Base-by-base conservation (phyloP, 2,888 invertebrate genomes). In the Ferdinandea cuprea region DNA sequence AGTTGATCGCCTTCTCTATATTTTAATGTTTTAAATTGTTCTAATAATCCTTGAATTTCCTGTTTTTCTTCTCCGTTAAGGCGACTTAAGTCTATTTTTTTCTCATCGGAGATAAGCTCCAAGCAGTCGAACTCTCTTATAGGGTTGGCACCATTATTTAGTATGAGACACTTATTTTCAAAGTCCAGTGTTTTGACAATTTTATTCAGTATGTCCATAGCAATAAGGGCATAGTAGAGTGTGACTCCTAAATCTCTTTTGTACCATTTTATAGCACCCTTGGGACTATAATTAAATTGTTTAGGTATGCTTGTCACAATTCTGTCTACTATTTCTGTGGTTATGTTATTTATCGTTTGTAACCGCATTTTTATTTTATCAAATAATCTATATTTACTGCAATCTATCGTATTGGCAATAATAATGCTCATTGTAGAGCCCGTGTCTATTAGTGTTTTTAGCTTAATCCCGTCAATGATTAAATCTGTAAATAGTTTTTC, bases 211-310 rank as follows among this genome's bases (percentile, higher is more conserved):
- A 71, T 50, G 28, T 68, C 80, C 74, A 74, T 80, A 13, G 68
- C 79, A 1, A 74, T 50, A 21, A 74, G 32, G 15, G 69, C 28
- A 48, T 74, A 74, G 17, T 74, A 71, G n/a, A 52, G 40, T 44
- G 74, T 81, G 30, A 65, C 42, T 63, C 58, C 58, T 25, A 59
- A n/a, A n/a, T n/a, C n/a, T n/a, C n/a, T n/a, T n/a, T n/a, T n/a
- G n/a, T n/a, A n/a, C n/a, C n/a, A n/a, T n/a, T n/a, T n/a, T n/a
- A n/a, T n/a, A n/a, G n/a, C n/a, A n/a, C n/a, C n/a, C n/a, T n/a
- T n/a, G n/a, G 37, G 9, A 6, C 9, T 37, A 17, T 44, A 6
- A 44, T 48, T 48, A 21, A 48, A 44, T 44, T 44, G 15, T 44
- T 44, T 13, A 4, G 42, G 68, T 11, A 46, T 56, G 1, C n/a